Percentiles rank a stretch among this genome's conserved stretches.
Evolutionary conservation across 2,113 vertebrate genomes (phyloP).

Genomic region (Australoheros scitulus): DNA sequence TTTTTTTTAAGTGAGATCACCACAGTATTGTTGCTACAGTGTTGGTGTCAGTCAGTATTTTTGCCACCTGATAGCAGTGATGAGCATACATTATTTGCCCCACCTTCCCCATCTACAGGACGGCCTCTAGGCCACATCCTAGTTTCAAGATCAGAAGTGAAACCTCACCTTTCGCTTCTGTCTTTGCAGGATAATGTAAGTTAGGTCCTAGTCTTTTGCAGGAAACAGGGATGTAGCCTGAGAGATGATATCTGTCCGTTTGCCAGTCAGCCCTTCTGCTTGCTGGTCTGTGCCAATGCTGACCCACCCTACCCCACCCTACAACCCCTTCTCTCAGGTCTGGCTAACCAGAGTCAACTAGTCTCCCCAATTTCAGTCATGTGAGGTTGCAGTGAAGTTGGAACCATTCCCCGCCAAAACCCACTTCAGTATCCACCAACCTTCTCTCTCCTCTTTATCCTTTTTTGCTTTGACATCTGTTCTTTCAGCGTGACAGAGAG

Average conservation of each 20-base stretch:
- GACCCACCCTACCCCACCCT: conserved; percentile 13
- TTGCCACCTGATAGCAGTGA: conserved; percentile 52
- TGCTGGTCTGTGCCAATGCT: conserved; percentile 62
- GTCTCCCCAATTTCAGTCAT: conserved; percentile 28
- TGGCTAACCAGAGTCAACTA: conserved; percentile 68
- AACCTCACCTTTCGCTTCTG: background rate
- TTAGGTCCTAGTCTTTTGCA: conserved; percentile 4
- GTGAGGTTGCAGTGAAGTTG: conserved; percentile 57
- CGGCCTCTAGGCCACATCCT: conserved; percentile 43
- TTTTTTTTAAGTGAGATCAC: background rate
- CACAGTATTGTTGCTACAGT: conserved; percentile 51
- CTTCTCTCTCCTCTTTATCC: conserved; percentile 6
- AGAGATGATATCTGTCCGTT: conserved; percentile 44
- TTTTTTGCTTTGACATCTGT: conserved; percentile 17
- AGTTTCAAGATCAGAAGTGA: conserved; percentile 26
- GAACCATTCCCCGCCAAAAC: conserved; percentile 51
- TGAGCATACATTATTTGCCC: conserved; percentile 42
- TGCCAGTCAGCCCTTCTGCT: conserved; percentile 3
- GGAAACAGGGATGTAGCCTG: conserved; percentile 32
- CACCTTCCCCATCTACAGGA: conserved; percentile 32
- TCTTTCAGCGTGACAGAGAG: conserved; percentile 23
- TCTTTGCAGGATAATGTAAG: conserved; percentile 11
- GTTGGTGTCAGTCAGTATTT: conserved; percentile 54
- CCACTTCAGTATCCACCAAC: conserved; percentile 36
- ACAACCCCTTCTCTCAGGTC: conserved; percentile 66